Conservation (phyloP, 1,140 invertebrate genomes). For the Eufriesea mexicana region DNA sequence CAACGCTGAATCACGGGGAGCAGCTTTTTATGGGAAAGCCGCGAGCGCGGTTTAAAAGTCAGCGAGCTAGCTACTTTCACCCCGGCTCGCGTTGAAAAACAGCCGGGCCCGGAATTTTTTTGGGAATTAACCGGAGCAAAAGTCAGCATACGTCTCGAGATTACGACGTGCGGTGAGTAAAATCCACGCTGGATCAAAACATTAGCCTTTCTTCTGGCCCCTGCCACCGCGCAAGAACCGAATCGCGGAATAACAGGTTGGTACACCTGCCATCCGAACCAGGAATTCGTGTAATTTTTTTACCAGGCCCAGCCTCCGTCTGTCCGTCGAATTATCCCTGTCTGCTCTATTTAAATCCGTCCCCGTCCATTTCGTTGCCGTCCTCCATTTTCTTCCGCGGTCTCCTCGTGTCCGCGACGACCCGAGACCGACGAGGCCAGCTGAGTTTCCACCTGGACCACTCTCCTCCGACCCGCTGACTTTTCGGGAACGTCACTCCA, state of each 20-base stretch:
- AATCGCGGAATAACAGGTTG: conserved; percentile 61
- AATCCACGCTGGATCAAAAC: conserved; percentile 56
- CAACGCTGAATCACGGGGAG: conserved; percentile 55
- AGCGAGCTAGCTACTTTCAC: conserved; percentile 62
- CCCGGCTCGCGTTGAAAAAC: conserved; percentile 58
- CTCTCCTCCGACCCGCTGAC: conserved; percentile 49
- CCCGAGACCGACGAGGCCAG: background rate
- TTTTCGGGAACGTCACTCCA: conserved; percentile 64
- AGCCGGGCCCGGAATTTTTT: conserved; percentile 60
- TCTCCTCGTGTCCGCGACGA: too few relatives aligned
- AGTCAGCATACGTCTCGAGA: conserved; percentile 49
- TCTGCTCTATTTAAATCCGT: conserved; percentile 45
- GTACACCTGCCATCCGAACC: conserved; percentile 57
- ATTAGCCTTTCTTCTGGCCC: conserved; percentile 53
- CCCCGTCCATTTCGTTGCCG: background rate
- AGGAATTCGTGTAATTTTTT: conserved; percentile 59
- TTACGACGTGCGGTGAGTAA: conserved; percentile 57
- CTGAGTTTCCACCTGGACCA: background rate
- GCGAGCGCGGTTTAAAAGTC: conserved; percentile 63
- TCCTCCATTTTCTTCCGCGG: background rate
- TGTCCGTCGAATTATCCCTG: background rate
- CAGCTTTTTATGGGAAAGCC: conserved; percentile 56
- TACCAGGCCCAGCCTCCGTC: background rate
- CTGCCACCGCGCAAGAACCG: conserved; percentile 40
- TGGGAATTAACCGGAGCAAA: conserved; percentile 63